Percentiles rank a stretch among this genome's conserved stretches.
Conservation (phyloP, 2,113 vertebrate genomes). For the Strix aluco region DNA sequence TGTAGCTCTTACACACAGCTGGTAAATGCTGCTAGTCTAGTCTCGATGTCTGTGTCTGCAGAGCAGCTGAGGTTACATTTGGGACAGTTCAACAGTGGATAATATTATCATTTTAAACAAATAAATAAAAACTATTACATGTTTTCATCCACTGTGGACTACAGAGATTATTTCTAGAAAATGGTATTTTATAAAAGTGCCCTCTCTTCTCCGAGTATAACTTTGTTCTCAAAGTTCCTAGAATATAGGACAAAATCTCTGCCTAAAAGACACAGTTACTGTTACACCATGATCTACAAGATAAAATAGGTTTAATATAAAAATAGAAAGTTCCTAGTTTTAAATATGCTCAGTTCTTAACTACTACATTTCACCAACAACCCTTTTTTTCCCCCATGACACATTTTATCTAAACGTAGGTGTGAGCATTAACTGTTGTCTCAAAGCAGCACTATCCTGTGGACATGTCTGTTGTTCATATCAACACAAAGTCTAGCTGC, state of each 20-base stretch:
- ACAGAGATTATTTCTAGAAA: neutral
- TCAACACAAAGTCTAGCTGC: neutral
- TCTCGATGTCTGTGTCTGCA: neutral
- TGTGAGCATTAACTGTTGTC: neutral
- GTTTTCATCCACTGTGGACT: neutral
- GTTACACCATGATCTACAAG: neutral
- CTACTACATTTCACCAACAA: neutral
- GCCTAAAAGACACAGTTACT: neutral
- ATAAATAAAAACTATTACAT: neutral
- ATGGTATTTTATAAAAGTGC: neutral
- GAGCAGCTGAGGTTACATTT: slow-evolving; percentile 31
- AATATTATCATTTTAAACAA: too few relatives aligned
- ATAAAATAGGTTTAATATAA: neutral
- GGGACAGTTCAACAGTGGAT: neutral
- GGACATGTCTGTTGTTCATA: neutral
- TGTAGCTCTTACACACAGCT: slow-evolving; percentile 58
- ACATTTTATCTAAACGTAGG: neutral
- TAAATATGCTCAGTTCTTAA: neutral
- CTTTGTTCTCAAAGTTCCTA: neutral
- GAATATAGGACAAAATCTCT: neutral
- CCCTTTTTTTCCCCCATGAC: fast-evolving
- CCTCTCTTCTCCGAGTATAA: neutral
- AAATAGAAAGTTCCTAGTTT: neutral
- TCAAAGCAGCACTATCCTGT: neutral
- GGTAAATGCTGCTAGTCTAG: slow-evolving; percentile 52